These are phyloP conservation scores for Pediacus dermestoides DNA, from an alignment of 2,888 invertebrate genomes.

Conservation along the genomic window DNA sequence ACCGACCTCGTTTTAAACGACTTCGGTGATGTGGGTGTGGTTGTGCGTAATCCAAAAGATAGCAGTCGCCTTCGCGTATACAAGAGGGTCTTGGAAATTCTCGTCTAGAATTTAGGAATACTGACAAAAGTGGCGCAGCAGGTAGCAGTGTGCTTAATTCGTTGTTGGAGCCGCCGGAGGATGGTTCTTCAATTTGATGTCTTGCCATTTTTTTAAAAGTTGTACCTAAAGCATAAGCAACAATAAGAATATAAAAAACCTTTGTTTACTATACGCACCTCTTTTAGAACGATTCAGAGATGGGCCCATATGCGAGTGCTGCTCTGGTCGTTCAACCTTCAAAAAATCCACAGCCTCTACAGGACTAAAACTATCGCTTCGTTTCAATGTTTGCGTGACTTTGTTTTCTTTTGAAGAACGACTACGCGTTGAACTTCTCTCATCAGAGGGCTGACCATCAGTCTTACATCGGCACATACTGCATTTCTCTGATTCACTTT, in stretches of 20 bases:
- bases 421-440: constrained; percentile 28
- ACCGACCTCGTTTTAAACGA: constrained; percentile 19
- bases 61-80: too few species aligned
- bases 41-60: background rate
- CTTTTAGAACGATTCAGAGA: constrained; percentile 19
- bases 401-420: constrained; percentile 41
- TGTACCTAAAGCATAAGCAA: too few species aligned
- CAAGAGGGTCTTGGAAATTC: constrained; percentile 54
- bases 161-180: constrained; percentile 61
- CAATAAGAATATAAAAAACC: constrained; percentile 11
- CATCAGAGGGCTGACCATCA: constrained; percentile 22
- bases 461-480: constrained; percentile 35
- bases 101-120: constrained; percentile 60
- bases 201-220: constrained; percentile 28
- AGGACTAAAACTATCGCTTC: constrained; percentile 26
- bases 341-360: constrained; percentile 44
- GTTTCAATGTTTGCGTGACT: constrained; percentile 37
- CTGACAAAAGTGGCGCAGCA: constrained; percentile 55
- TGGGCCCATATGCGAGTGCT: too few species aligned
- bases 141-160: constrained; percentile 63
- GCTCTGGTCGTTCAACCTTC: too few species aligned
- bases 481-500: constrained; percentile 45
- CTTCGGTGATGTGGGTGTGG: constrained; percentile 11
- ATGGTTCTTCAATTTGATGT: constrained; percentile 46
- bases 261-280: constrained; percentile 13